Percentiles rank a stretch among this genome's conserved stretches.
Conservation (phyloP, 2,888 invertebrate species). For the Lithophane leautieri region DNA sequence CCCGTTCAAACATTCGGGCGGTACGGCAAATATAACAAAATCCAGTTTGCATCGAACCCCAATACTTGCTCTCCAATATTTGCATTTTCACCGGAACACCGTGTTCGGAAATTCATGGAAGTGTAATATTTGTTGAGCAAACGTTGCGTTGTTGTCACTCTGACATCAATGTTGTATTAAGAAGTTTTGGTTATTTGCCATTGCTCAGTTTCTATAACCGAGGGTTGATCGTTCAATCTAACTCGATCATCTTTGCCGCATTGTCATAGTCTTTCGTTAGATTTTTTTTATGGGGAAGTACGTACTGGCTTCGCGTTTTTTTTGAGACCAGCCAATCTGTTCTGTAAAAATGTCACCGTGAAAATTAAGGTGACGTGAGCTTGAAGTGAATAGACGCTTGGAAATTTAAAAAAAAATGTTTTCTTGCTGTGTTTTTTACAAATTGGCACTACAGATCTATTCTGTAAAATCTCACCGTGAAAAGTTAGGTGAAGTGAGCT, state of each 20-base stretch:
- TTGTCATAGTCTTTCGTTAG: too few relatives aligned
- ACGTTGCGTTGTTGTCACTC: slow-evolving; percentile 34
- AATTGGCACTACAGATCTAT: too few relatives aligned
- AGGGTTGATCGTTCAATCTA: background rate
- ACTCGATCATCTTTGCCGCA: background rate
- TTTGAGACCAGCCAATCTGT: background rate
- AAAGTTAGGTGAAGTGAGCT: too few relatives aligned
- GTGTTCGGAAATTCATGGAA: slow-evolving; percentile 63
- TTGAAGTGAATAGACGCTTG: too few relatives aligned
- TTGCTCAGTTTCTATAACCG: background rate
- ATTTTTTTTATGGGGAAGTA: background rate
- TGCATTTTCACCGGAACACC: slow-evolving; percentile 65
- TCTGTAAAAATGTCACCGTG: background rate
- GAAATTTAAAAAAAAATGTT: too few relatives aligned
- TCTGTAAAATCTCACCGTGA: too few relatives aligned
- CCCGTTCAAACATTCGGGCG: slow-evolving; percentile 63
- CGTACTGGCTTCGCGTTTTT: background rate
- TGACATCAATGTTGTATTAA: slow-evolving; percentile 30
- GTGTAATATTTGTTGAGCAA: slow-evolving; percentile 62
- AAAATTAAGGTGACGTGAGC: background rate
- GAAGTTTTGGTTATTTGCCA: slow-evolving; percentile 25
- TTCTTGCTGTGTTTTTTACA: too few relatives aligned
- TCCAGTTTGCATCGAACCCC: slow-evolving; percentile 71
- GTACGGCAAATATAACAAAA: slow-evolving; percentile 71
- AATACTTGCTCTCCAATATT: slow-evolving; percentile 71